Conservation (phyloP, 2,113 vertebrate species). For the Steatornis caripensis region DNA sequence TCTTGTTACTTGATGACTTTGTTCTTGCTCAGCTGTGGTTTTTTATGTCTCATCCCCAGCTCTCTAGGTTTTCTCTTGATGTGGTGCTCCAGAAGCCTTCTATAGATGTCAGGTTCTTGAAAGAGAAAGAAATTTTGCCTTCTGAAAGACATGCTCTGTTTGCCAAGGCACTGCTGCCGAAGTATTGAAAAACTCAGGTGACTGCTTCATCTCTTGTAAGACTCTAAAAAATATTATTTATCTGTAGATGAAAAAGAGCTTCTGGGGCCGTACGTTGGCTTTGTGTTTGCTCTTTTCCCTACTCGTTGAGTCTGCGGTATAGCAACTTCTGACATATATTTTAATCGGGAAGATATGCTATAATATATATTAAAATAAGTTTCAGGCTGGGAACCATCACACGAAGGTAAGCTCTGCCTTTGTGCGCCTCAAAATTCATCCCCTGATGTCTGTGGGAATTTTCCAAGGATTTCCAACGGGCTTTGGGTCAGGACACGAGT, state of each 20-base stretch:
- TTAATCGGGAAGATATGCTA: background rate
- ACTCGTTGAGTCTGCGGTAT: background rate
- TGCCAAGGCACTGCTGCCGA: background rate
- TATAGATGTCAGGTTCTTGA: constrained; percentile 8
- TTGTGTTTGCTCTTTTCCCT: background rate
- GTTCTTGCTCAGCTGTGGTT: background rate
- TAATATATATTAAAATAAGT: background rate
- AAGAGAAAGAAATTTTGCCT: constrained; percentile 11
- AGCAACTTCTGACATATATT: background rate
- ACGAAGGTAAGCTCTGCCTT: background rate
- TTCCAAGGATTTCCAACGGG: background rate
- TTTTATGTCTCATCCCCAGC: background rate
- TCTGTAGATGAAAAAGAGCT: background rate
- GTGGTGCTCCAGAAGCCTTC: constrained; percentile 4
- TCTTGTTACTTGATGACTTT: background rate
- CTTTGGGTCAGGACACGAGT: background rate
- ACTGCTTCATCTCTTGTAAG: background rate
- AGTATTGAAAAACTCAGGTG: background rate
- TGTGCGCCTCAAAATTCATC: background rate
- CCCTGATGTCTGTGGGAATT: background rate
- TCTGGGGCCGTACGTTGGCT: background rate
- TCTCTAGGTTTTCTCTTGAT: constrained; percentile 33
- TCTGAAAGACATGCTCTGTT: background rate
- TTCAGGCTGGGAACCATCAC: background rate
- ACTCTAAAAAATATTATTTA: background rate